Conservation (phyloP, 2,113 vertebrate species). For the Aspidoscelis tigris region DNA sequence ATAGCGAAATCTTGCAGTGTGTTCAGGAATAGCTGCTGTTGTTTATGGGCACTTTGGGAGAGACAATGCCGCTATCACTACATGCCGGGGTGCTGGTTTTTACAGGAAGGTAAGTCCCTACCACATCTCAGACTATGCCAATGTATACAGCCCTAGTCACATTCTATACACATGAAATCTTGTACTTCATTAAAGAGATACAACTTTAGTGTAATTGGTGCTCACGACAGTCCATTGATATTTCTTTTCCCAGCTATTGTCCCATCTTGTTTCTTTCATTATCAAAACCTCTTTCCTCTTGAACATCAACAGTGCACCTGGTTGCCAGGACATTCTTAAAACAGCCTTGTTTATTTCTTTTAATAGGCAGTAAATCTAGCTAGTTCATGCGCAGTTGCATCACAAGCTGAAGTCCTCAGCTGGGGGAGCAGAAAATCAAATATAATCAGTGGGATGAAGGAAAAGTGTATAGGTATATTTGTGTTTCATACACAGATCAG, state of each 20-base stretch:
- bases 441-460: neutral
- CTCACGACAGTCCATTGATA: neutral
- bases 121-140: conserved; percentile 8
- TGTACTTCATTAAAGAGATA: conserved; percentile 34
- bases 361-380: neutral
- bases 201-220: conserved; percentile 23
- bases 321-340: conserved; percentile 5
- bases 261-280: neutral
- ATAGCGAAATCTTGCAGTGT: neutral
- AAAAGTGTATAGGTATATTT: neutral
- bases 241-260: neutral
- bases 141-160: conserved; percentile 1
- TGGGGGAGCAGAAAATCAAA: neutral
- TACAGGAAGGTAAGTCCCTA: neutral
- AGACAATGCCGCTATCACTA: neutral
- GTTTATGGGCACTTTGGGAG: neutral
- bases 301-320: neutral
- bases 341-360: neutral
- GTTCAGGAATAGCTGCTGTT: neutral
- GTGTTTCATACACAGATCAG: neutral
- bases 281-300: neutral
- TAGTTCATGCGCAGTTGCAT: neutral
- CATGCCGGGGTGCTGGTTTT: neutral
- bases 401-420: conserved; percentile 6
- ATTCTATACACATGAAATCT: conserved; percentile 22